A percentile compares a stretch with the other conserved stretches of the same genome.
These are phyloP conservation scores for Micrastur ruficollis DNA, from an alignment of 2,797 vertebrate species.

Conservation along the genomic window DNA sequence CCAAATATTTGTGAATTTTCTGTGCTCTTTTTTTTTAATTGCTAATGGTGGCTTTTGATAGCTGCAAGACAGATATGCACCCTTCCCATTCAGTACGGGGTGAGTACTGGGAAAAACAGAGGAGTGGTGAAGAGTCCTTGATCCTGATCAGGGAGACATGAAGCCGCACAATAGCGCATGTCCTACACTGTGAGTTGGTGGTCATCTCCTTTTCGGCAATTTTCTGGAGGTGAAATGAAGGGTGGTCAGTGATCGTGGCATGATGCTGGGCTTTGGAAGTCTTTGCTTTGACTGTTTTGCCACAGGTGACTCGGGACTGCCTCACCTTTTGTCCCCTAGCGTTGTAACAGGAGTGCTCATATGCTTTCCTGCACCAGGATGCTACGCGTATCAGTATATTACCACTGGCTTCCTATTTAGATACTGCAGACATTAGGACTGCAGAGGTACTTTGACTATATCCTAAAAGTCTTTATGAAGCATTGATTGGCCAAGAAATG, in stretches of 20 bases:
- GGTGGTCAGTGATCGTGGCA: not conserved
- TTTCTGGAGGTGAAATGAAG: not conserved
- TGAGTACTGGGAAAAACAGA: not conserved
- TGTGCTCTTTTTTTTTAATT: not conserved
- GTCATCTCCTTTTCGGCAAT: not conserved
- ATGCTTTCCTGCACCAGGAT: not conserved
- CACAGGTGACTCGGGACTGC: not conserved
- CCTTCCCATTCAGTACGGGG: not conserved
- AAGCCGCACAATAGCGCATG: not conserved
- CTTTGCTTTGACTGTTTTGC: not conserved
- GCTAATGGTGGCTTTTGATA: not conserved
- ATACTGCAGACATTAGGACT: slow-evolving; percentile 12
- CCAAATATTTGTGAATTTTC: not conserved
- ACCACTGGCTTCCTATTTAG: not conserved
- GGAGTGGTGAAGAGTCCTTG: not conserved
- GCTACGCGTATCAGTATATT: rapidly evolving
- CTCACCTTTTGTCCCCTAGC: not conserved
- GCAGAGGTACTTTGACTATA: not conserved
- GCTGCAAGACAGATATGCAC: not conserved
- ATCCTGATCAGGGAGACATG: not conserved
- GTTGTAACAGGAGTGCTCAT: not conserved
- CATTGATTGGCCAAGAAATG: slow-evolving; percentile 54
- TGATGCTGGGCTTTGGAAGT: not conserved
- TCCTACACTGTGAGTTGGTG: not conserved
- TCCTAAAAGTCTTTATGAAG: slow-evolving; percentile 28